These are phyloP conservation scores for Hippocampus mohnikei DNA, from an alignment of 2,113 vertebrate species.

Conservation along the genomic window DNA sequence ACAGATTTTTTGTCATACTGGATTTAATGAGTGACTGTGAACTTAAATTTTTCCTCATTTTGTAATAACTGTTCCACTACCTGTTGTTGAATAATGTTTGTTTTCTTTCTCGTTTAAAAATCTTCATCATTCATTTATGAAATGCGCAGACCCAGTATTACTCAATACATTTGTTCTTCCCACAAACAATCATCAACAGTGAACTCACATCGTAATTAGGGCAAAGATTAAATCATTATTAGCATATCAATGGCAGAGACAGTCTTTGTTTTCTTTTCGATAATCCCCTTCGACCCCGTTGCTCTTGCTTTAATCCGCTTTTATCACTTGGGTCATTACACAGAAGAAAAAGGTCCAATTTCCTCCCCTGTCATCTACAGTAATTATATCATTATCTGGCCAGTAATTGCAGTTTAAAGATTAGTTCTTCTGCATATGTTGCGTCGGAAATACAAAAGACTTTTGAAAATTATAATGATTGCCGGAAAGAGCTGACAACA, in stretches of 20 bases:
- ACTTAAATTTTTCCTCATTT: not conserved
- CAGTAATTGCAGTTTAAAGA: constrained; percentile 42
- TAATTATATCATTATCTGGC: constrained; percentile 21
- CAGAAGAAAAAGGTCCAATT: constrained; percentile 13
- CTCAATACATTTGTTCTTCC: constrained; percentile 1
- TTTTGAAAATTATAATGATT: not conserved
- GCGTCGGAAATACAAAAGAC: not conserved
- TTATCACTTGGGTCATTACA: constrained; percentile 7
- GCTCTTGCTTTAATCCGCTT: constrained; percentile 10
- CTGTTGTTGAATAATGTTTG: not conserved
- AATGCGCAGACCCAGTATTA: not conserved
- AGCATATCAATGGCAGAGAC: constrained; percentile 15
- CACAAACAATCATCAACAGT: constrained; percentile 25
- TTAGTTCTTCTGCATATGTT: constrained; percentile 11
- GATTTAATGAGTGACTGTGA: too few species aligned
- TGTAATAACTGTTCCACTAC: not conserved
- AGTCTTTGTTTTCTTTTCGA: constrained; percentile 34
- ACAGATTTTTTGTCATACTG: too few species aligned
- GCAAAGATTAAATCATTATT: constrained; percentile 25
- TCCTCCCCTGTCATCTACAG: constrained; percentile 35
- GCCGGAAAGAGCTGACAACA: not conserved
- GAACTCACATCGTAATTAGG: constrained; percentile 12
- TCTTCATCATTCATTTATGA: not conserved
- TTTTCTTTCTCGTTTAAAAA: not conserved
- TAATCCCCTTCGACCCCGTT: constrained; percentile 21